Conservation (phyloP, 2,888 invertebrate species). For the Cantharis rufa region DNA sequence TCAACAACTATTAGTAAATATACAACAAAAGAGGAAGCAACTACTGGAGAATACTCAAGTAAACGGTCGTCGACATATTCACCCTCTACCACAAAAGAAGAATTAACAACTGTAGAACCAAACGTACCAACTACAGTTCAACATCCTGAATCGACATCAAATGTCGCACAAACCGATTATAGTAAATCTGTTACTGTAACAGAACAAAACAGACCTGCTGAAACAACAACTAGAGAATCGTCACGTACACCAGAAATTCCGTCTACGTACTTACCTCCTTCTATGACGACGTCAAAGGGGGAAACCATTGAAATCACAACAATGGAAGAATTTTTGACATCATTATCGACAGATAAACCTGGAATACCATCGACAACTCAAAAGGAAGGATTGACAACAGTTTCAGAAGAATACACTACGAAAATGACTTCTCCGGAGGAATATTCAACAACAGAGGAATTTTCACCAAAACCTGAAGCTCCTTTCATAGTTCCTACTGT, state of each 20-base stretch:
- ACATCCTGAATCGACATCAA: neutral
- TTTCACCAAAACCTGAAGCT: neutral
- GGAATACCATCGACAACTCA: neutral
- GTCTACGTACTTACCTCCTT: neutral
- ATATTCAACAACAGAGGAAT: neutral
- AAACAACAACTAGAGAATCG: neutral
- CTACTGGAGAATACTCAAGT: neutral
- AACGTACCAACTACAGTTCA: neutral
- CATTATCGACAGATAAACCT: neutral
- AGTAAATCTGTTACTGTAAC: neutral
- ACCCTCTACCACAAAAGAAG: neutral
- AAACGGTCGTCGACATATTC: neutral
- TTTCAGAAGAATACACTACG: neutral
- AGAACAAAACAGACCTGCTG: neutral
- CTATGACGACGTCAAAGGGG: neutral
- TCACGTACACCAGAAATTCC: neutral
- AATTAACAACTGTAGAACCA: neutral
- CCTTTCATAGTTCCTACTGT: neutral
- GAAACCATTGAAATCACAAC: neutral
- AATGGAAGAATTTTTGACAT: neutral
- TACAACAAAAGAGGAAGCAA: neutral
- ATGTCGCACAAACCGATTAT: too few species aligned
- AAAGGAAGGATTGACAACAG: neutral
- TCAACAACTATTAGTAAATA: neutral
- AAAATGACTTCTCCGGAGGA: neutral